Conservation (phyloP, 2,113 vertebrate genomes). For the Nesospiza acunhae region DNA sequence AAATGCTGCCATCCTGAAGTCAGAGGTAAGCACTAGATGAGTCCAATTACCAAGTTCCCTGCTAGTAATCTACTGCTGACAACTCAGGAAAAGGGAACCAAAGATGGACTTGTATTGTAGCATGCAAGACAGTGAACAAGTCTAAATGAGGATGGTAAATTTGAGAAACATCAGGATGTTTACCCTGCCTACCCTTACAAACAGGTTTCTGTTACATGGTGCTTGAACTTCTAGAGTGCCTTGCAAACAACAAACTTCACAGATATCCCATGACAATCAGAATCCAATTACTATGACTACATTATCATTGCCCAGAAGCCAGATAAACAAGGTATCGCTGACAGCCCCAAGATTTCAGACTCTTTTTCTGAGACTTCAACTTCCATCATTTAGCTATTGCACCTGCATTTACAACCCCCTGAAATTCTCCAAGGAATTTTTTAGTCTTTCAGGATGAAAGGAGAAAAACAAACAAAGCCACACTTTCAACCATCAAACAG, state of each 20-base stretch:
- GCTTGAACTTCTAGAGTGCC: background rate
- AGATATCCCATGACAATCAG: background rate
- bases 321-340: background rate
- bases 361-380: background rate
- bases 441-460: background rate
- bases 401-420: background rate
- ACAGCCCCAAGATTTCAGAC: background rate
- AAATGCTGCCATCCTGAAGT: background rate
- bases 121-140: background rate
- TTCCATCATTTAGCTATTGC: background rate
- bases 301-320: background rate
- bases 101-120: background rate
- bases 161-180: background rate
- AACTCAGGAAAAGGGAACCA: background rate
- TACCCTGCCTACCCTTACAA: background rate
- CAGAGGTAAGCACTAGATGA: background rate
- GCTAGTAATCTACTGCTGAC: background rate
- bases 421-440: background rate
- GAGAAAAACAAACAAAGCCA: background rate
- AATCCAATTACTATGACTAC: background rate
- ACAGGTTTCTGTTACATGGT: background rate
- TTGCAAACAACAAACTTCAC: background rate
- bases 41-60: background rate
- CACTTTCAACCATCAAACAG: background rate
- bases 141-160: background rate